These are phyloP conservation scores for Thumatha senex DNA, from an alignment of 2,888 invertebrate species.

Conservation along the genomic window DNA sequence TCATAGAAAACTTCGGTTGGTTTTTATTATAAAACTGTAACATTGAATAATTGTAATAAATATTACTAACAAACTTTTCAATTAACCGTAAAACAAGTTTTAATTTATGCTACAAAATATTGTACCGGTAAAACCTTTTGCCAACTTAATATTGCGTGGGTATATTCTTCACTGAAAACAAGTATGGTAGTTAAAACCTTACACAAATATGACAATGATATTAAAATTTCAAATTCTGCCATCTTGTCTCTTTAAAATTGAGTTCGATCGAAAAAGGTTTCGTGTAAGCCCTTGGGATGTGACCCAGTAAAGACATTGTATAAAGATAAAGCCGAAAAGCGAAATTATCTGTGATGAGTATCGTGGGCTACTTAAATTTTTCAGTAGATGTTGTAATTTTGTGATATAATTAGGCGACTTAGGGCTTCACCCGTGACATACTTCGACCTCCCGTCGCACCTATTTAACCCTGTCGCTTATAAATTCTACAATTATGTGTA, in stretches of 20 bases:
- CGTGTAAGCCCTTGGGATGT: slow-evolving; percentile 7
- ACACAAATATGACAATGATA: not conserved
- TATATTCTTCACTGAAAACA: not conserved
- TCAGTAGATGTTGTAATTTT: no score
- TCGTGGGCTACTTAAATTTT: not conserved
- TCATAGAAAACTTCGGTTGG: no score
- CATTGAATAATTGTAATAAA: not conserved
- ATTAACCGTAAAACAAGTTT: not conserved
- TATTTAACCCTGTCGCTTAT: no score
- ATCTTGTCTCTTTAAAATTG: slow-evolving; percentile 15
- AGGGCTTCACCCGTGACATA: no score
- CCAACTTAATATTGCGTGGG: not conserved
- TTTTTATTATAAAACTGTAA: not conserved
- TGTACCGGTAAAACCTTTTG: not conserved
- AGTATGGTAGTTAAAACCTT: not conserved
- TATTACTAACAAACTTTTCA: not conserved
- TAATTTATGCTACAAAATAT: not conserved
- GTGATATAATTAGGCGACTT: no score
- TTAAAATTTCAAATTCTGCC: slow-evolving; percentile 6
- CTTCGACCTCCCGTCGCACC: no score
- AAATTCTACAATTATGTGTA: no score
- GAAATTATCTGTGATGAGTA: slow-evolving; percentile 5
- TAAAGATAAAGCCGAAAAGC: slow-evolving; percentile 6
- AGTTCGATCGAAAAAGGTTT: slow-evolving; percentile 18
- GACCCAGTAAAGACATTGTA: slow-evolving; percentile 12